phyloP scores from a whole-genome alignment of 1,140 invertebrate species.

The Dinothrombium tinctorium region DNA sequence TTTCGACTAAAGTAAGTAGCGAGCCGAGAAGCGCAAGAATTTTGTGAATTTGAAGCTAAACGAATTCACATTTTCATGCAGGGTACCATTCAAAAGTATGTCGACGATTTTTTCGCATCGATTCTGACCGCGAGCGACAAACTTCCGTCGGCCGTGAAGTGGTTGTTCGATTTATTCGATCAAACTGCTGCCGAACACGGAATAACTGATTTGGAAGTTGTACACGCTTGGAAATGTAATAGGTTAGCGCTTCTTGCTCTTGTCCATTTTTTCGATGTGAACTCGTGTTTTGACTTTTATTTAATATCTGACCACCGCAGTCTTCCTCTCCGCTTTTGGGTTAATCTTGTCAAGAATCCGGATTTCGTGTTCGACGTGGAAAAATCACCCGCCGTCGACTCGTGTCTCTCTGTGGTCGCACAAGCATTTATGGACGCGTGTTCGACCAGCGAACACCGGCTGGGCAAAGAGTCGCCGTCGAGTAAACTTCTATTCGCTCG shows the following conservation, averaged over 20 bases:
- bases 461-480: constrained; percentile 19
- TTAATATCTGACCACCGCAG: constrained; percentile 23
- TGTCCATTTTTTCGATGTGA: neutral
- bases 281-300: neutral
- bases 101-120: constrained; percentile 76
- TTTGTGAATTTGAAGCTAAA: constrained; percentile 61
- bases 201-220: constrained; percentile 61
- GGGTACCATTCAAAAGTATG: constrained; percentile 85
- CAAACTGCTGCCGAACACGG: constrained; percentile 59
- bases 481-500: constrained; percentile 20
- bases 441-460: constrained; percentile 56
- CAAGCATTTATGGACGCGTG: constrained; percentile 92
- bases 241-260: constrained; percentile 21
- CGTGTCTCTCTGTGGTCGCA: constrained; percentile 74
- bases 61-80: constrained; percentile 47
- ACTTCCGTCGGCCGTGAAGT: constrained; percentile 63
- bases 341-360: constrained; percentile 89
- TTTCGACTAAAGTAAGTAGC: constrained; percentile 66
- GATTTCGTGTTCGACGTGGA: constrained; percentile 91
- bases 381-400: constrained; percentile 70
- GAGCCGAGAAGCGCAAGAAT: too few relatives aligned
- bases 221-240: constrained; percentile 91
- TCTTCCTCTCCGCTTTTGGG: constrained; percentile 80
- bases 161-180: constrained; percentile 81
- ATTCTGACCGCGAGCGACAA: constrained; percentile 66